Evolutionary conservation across 2,797 vertebrate species (phyloP), one percentile per base, ranked within the genome.

Genomic region (Bovichtus diacanthus): DNA sequence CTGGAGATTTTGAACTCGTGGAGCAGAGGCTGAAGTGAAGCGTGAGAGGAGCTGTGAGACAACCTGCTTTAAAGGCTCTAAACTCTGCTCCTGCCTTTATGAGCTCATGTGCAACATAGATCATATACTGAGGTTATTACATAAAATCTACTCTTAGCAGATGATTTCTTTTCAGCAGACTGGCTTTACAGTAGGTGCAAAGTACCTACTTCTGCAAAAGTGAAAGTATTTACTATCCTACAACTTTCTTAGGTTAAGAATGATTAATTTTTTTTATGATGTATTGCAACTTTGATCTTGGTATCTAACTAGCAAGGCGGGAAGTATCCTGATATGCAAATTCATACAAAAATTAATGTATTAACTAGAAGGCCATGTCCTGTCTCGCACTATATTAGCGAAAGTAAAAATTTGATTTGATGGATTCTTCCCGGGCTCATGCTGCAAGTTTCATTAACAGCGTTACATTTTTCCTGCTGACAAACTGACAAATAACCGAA

Each of bases 1-100:
- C 82, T 85, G 82, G 79, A 84, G 81, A 77, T 67, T 89, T 90
- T 88, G 79, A 82, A 89, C 83, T 80, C 74, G 83, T 47, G 77
- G 62, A 38, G 79, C 51, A 59, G 60, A 81, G 68, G 64, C 67
- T 47, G 69, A 59, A 76, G 76, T 29, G 51, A n/a, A n/a, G n/a
- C n/a, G n/a, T n/a, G n/a, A n/a, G n/a, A n/a, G n/a, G n/a, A n/a
- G n/a, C n/a, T n/a, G n/a, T n/a, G n/a, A n/a, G n/a, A n/a, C n/a
- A n/a, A n/a, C n/a, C n/a, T n/a, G n/a, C n/a, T n/a, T n/a, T n/a
- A n/a, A n/a, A n/a, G n/a, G n/a, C n/a, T n/a, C n/a, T n/a, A n/a
- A n/a, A n/a, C n/a, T n/a, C n/a, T n/a, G n/a, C n/a, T n/a, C n/a
- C n/a, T n/a, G n/a, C n/a, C n/a, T n/a, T n/a, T n/a, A n/a, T n/a